Evolutionary conservation across 2,888 invertebrate genomes (phyloP), one percentile per base, ranked within the genome.

Genomic region (Sicus ferrugineus): DNA sequence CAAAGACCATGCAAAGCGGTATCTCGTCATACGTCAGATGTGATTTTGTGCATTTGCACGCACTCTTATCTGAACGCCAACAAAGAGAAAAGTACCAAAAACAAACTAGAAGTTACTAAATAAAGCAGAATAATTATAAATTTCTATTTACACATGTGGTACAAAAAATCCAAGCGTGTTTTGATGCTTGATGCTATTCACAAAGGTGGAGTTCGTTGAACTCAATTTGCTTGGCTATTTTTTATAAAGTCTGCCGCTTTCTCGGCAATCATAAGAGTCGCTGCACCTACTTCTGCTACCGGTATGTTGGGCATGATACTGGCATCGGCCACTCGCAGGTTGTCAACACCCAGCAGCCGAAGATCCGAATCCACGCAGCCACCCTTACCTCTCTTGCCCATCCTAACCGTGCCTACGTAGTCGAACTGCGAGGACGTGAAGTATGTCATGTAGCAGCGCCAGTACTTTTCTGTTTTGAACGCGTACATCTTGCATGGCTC

Each of bases 261-360:
- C 81, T 95, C 95, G 0, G 90, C 94, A 65, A 95, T 93, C 94
- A 95, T 94, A 38, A 95, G 91, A 0, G 90, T 89, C 0, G 94
- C 93, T 0, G 93, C 94, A 80, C 94, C 94, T 0, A 93, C 93
- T 81, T 95, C 93, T 0, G 92, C 93, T 63, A 88, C 91, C 0
- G 90, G 42, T 19, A 67, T 38, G 48, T 19, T 21, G 16, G 42
- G 31, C 34, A 56, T 71, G 52, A 70, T 73, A 69, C 93, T 92
- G 0, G 92, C 93, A 80, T 93, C 93, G 0, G 89, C 88, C 0
- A 93, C 91, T 46, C 93, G 86, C 1, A 93, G 84, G 11, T 89
- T 89, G 19, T 86, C 80, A 0, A 92, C 86, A 0, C 90, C 90
- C 70, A 90, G 88, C 0, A 93, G 90, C 72, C 86, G 87, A 3